Conservation (phyloP, 2,888 invertebrate species). For the Suillia variegata region DNA sequence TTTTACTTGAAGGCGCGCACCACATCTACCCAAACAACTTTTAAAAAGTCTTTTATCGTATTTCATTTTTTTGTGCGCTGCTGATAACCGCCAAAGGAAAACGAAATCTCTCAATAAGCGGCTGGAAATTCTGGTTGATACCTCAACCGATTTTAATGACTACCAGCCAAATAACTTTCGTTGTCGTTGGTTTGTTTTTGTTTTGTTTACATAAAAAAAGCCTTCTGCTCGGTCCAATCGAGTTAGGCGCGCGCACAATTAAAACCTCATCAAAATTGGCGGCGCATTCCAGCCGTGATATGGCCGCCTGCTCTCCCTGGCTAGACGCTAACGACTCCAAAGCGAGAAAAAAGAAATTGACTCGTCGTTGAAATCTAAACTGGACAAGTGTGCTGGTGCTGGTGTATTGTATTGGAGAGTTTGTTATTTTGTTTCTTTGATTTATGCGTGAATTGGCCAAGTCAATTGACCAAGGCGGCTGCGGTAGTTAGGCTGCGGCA, state of each 20-base stretch:
- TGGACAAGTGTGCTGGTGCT: conserved; percentile 3
- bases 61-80: conserved; percentile 27
- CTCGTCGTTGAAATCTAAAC: too few relatives aligned
- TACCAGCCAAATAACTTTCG: conserved; percentile 37
- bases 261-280: conserved; percentile 26
- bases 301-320: too few relatives aligned
- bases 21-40: not conserved
- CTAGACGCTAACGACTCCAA: too few relatives aligned
- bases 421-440: too few relatives aligned
- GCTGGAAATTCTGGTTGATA: conserved; percentile 51
- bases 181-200: too few relatives aligned
- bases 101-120: conserved; percentile 19
- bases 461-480: not conserved
- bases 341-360: too few relatives aligned
- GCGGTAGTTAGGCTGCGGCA: not conserved
- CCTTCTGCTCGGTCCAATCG: conserved; percentile 13
- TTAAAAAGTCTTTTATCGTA: conserved; percentile 6
- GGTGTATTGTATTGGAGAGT: not conserved
- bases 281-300: not conserved
- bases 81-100: conserved; percentile 14
- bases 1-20: too few relatives aligned
- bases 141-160: conserved; percentile 24
- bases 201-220: conserved; percentile 33
- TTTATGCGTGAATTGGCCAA: not conserved
- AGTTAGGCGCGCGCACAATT: conserved; percentile 19